Base-by-base conservation (phyloP, 2,113 vertebrate genomes). In the Axis porcinus region DNA sequence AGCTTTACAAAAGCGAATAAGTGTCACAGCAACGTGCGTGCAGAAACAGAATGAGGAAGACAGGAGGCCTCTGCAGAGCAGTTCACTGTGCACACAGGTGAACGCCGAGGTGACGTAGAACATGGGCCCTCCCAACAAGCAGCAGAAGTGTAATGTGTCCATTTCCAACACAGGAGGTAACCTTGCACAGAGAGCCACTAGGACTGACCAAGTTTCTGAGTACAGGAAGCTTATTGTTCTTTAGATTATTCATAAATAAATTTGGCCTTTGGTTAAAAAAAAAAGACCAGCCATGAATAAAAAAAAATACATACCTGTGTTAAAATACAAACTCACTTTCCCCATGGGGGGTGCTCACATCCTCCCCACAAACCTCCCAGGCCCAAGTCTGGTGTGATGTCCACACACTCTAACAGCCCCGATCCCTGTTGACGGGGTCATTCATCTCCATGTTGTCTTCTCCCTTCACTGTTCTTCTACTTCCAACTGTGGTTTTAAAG, bases 11-110 rank as follows among this genome's bases (percentile, higher is more conserved):
- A 55, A 64, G 52, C 14, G 2, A n/a, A 30, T 7, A 5, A 12
- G 4, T 21, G 17, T 27, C 30, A 6, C 10, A 4, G 30, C 7
- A 2, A 13, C 2, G 2, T 0, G 36, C 52, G 21, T 1, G 0
- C 3, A 28, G 62, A 23, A 16, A 13, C 23, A 54, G 55, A 36
- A 1, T 10, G 40, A 4, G 11, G 43, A 54, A 3, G 7, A 7
- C 13, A 14, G 7, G 21, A 11, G 36, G 14, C 23, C 43, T 3
- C 17, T 11, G 12, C 23, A 19, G 64, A 5, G 15, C 1, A 2
- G 33, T 2, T 28, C 6, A 0, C 17, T 0, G 50, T 6, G 54
- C 5, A 0, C 5, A 13, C 27, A 1, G 27, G 79, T 13, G 30
- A 13, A 1, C 1, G 9, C 17, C 43, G 15, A n/a, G 16, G 55